Evolutionary conservation across 1,140 invertebrate genomes (phyloP), one percentile per base, ranked within the genome.

Genomic region (Drosophila santomea): DNA sequence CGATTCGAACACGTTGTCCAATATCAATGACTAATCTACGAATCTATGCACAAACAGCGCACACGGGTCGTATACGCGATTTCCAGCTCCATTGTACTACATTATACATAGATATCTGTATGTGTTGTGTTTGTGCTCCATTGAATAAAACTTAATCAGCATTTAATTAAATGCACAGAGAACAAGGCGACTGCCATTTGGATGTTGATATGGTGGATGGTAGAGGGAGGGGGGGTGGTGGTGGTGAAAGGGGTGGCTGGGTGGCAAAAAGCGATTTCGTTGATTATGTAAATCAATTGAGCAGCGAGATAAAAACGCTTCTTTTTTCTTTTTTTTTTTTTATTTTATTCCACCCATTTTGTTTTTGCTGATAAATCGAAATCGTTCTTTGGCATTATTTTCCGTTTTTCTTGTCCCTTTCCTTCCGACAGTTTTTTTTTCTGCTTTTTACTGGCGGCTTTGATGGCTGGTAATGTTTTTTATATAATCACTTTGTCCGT

Each of bases 211-310:
- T 4, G 4, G 25, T 25, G 25, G 4, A 4, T 25, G 25, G 25
- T 0, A 0, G 25, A 4, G 39, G 61, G 17, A 10, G 35, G 11
- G 41, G 8, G 14, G 8, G 7, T n/a, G 32, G 66, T 15, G 23
- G 45, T 5, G 39, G 4, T 1, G 17, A 32, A 32, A 2, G 55
- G 44, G 69, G 43, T n/a, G 59, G 6, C 32, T 23, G 62, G 25
- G 45, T 38, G 63, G 67, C 44, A 61, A 66, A 84, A 67, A 71
- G 59, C 78, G 81, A 78, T 86, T 85, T 81, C 61, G 83, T 76
- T 86, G 75, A 86, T 86, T 88, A 86, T 86, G 83, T 86, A 88
- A 86, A 86, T 88, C 83, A 86, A 88, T 82, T 83, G 83, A 79
- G 63, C 56, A 58, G 62, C 83, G 83, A 86, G 83, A 79, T 79